Evolutionary conservation across 2,113 vertebrate species (phyloP).

Genomic region (Rhineura floridana): DNA sequence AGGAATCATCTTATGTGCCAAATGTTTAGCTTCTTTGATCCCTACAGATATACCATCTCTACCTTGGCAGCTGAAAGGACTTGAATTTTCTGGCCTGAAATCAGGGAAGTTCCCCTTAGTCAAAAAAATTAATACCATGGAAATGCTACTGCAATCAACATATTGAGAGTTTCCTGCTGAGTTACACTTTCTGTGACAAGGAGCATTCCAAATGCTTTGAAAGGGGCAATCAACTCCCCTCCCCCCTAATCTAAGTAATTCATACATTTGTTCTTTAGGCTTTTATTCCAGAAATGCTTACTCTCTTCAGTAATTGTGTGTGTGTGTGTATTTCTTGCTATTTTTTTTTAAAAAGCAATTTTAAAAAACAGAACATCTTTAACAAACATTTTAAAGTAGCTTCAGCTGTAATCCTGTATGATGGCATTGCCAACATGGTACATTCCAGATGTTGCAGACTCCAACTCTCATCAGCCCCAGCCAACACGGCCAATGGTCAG

Average conservation of each 20-base stretch:
- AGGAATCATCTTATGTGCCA: constrained; percentile 57
- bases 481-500: neutral
- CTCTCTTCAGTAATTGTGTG: neutral
- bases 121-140: constrained; percentile 53
- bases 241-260: constrained; percentile 9
- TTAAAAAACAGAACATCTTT: neutral
- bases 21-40: constrained; percentile 65
- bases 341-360: neutral
- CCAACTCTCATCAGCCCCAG: neutral
- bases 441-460: neutral
- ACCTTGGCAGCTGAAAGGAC: constrained; percentile 28
- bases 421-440: neutral
- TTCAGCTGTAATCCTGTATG: neutral
- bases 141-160: constrained; percentile 44
- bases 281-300: constrained; percentile 37
- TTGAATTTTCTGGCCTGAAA: constrained; percentile 48
- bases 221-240: constrained; percentile 32
- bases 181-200: constrained; percentile 54
- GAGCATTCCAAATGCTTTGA: constrained; percentile 49
- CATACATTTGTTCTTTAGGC: constrained; percentile 25
- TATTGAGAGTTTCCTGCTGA: constrained; percentile 55
- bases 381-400: neutral
- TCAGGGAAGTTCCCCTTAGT: constrained; percentile 54
- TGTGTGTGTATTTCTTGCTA: neutral
- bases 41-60: constrained; percentile 39